phyloP scores from a whole-genome alignment of 1,140 invertebrate genomes.

The Drosophila watanabei region DNA sequence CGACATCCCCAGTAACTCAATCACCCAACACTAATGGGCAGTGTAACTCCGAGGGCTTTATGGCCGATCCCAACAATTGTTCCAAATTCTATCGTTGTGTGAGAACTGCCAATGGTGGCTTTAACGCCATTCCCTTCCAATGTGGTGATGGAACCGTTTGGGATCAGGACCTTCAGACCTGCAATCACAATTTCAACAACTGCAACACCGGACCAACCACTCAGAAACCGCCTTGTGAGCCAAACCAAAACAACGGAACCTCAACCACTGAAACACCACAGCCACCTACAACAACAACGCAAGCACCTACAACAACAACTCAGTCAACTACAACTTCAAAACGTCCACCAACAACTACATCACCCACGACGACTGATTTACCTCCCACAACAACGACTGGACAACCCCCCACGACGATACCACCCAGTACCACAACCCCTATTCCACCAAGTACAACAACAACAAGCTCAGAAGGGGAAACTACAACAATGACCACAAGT shows the following conservation, averaged over 20 bases:
- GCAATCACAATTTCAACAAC: slow-evolving; percentile 87
- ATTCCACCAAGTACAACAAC: slow-evolving; percentile 23
- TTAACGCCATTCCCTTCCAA: slow-evolving; percentile 87
- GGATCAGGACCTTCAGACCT: slow-evolving; percentile 87
- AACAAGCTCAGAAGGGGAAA: slow-evolving; percentile 8
- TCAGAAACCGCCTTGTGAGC: slow-evolving; percentile 60
- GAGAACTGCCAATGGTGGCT: slow-evolving; percentile 86
- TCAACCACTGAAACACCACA: slow-evolving; percentile 13
- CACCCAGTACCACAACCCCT: slow-evolving; percentile 22
- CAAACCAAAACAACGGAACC: slow-evolving; percentile 32
- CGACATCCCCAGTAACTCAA: slow-evolving; percentile 9
- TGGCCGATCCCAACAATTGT: slow-evolving; percentile 86
- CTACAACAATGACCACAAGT: slow-evolving; percentile 7
- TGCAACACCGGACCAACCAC: slow-evolving; percentile 53
- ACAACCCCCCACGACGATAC: slow-evolving; percentile 7
- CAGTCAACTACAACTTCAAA: neutral
- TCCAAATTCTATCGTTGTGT: slow-evolving; percentile 90
- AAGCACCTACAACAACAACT: slow-evolving; percentile 1
- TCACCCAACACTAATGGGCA: slow-evolving; percentile 23
- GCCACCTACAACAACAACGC: slow-evolving; percentile 3
- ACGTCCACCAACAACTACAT: neutral
- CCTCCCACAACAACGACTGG: slow-evolving; percentile 13
- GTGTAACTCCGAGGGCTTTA: slow-evolving; percentile 66
- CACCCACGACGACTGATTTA: slow-evolving; percentile 23
- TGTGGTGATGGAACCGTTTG: slow-evolving; percentile 89